Percentiles rank a stretch among this genome's conserved stretches.
Conservation (phyloP, 2,113 vertebrate species). For the Puffinus mauretanicus region DNA sequence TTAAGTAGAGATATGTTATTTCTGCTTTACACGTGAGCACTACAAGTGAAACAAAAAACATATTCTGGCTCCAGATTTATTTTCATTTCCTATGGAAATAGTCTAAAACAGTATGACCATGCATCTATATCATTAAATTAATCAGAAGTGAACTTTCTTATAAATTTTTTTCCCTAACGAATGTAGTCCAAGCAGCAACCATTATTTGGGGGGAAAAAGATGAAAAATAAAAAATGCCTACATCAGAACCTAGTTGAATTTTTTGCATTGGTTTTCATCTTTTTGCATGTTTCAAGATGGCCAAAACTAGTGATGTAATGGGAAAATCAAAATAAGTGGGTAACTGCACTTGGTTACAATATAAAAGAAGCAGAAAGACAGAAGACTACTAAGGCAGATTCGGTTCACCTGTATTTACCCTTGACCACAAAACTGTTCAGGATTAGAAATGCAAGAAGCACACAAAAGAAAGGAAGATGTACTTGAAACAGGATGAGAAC, state of each 20-base stretch:
- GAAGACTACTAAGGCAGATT: not conserved
- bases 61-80: not conserved
- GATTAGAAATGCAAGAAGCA: not conserved
- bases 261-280: not conserved
- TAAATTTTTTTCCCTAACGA: not conserved
- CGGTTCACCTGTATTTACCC: not conserved
- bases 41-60: not conserved
- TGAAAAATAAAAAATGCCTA: not conserved
- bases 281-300: not conserved
- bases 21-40: not conserved
- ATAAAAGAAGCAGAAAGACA: not conserved
- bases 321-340: not conserved
- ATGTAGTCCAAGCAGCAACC: not conserved
- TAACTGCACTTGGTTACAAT: not conserved
- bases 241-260: not conserved
- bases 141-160: not conserved
- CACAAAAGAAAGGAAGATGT: not conserved
- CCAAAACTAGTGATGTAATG: not conserved
- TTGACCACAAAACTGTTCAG: not conserved
- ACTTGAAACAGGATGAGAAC: not conserved
- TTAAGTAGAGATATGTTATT: not conserved
- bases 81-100: not conserved
- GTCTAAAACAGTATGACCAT: not conserved
- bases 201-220: fast-evolving
- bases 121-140: not conserved